Evolutionary conservation across 2,797 vertebrate genomes (phyloP), one percentile per base, ranked within the genome.

Genomic region (Alcedo atthis): DNA sequence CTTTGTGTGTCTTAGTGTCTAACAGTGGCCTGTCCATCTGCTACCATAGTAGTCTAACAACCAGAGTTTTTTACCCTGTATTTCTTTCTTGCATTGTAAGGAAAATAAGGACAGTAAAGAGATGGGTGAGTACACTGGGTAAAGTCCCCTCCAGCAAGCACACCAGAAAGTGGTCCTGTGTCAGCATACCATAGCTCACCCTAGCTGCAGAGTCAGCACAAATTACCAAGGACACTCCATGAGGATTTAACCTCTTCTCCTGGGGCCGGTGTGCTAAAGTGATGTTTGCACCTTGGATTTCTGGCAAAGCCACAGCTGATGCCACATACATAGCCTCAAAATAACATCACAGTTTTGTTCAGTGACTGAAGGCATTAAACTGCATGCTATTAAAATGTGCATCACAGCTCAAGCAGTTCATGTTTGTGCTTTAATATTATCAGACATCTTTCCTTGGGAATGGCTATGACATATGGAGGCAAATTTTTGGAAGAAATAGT

Each of bases 401-500:
- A 74, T 51, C 37, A 19, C 37, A 71, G 86, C 22, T 26, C 12
- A 30, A 66, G 5, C 16, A 17, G 33, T 93, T 79, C 58, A 43
- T 6, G 7, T 3, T 10, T 3, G 4, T 14, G 17, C n/a, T 89
- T 94, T 82, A 53, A 74, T 77, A 19, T 53, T 46, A 78, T 53
- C 71, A 89, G 76, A 46, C 32, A 66, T 58, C 61, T 80, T 82
- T 82, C 43, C 54, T 40, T 5, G 16, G 46, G 21, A 90, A 71
- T 30, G 30, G 20, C 30, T 90, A 10, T 30, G 83, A 80, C 81
- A 88, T 82, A 68, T 45, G 83, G 62, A 93, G 28, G 12, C 17
- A 93, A 81, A 76, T 13, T 92, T 92, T 66, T 80, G 58, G 75
- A 82, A 66, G 81, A 55, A 70, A 63, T 5, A 85, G 70, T 57